A percentile compares a stretch with the other conserved stretches of the same genome.
These are phyloP conservation scores for Poecilia wingei DNA, from an alignment of 2,797 vertebrate species.

Conservation along the genomic window DNA sequence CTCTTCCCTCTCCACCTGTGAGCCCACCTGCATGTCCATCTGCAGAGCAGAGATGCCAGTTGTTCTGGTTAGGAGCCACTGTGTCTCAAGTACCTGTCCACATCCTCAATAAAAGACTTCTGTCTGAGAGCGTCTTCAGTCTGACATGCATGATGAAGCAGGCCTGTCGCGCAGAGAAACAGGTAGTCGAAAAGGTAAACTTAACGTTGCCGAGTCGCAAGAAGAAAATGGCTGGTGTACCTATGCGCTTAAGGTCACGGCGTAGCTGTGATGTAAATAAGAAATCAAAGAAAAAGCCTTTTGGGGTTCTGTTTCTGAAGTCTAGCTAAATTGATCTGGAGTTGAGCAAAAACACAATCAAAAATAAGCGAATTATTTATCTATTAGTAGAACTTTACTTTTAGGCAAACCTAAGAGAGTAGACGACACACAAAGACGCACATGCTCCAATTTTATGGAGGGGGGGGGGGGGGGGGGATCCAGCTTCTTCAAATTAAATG, in stretches of 20 bases:
- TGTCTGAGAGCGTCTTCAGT: constrained; percentile 44
- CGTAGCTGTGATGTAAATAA: background rate
- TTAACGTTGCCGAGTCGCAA: background rate
- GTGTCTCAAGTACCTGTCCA: constrained; percentile 74
- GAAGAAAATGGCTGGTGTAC: background rate
- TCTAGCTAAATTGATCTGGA: background rate
- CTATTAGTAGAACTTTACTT: background rate
- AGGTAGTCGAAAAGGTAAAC: background rate
- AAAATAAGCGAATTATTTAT: background rate
- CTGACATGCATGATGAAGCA: constrained; percentile 32
- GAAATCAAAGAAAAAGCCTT: background rate
- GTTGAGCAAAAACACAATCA: background rate
- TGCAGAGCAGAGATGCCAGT: constrained; percentile 79
- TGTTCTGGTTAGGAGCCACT: constrained; percentile 81
- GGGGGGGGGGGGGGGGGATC: background rate
- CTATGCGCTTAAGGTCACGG: background rate
- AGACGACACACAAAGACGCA: constrained; percentile 47
- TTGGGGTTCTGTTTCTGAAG: background rate
- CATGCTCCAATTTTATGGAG: constrained; percentile 35
- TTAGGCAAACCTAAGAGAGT: constrained; percentile 5
- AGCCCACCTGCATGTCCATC: constrained; percentile 86
- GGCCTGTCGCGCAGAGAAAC: constrained; percentile 12
- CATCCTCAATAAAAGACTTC: constrained; percentile 46
- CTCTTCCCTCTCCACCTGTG: constrained; percentile 73
- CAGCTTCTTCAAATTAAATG: constrained; percentile 35